Conservation (phyloP, 2,797 vertebrate genomes). For the Cirrhinus molitorella region DNA sequence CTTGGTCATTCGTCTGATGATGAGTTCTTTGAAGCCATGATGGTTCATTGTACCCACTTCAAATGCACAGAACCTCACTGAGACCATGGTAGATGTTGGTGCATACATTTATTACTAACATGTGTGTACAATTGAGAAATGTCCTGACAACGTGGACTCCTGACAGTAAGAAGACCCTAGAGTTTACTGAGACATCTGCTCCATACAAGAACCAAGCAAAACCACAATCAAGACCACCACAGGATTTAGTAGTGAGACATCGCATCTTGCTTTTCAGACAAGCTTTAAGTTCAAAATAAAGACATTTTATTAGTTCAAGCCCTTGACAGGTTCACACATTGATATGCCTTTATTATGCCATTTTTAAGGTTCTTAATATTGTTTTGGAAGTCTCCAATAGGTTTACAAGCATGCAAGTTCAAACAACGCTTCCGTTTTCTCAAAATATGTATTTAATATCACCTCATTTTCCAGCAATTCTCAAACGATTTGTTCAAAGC, state of each 20-base stretch:
- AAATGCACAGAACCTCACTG: background rate
- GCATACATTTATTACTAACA: background rate
- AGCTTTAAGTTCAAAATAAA: background rate
- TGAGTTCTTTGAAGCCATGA: constrained; percentile 55
- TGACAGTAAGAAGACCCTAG: background rate
- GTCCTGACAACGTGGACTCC: no score
- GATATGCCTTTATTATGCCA: no score
- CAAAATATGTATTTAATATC: no score
- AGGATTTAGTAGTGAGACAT: background rate
- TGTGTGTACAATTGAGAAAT: background rate
- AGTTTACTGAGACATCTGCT: background rate
- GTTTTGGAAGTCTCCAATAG: no score
- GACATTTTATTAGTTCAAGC: no score
- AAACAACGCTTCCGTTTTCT: no score
- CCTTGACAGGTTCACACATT: no score
- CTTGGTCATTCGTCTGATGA: background rate
- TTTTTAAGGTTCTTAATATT: no score
- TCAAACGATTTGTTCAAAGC: no score
- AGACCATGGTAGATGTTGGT: background rate
- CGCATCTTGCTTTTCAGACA: background rate
- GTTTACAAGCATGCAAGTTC: no score
- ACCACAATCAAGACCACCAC: background rate
- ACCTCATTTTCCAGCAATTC: no score
- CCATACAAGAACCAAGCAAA: background rate
- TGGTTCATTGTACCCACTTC: constrained; percentile 61